Conservation (phyloP, 2,888 invertebrate genomes). For the Scaeva pyrastri region DNA sequence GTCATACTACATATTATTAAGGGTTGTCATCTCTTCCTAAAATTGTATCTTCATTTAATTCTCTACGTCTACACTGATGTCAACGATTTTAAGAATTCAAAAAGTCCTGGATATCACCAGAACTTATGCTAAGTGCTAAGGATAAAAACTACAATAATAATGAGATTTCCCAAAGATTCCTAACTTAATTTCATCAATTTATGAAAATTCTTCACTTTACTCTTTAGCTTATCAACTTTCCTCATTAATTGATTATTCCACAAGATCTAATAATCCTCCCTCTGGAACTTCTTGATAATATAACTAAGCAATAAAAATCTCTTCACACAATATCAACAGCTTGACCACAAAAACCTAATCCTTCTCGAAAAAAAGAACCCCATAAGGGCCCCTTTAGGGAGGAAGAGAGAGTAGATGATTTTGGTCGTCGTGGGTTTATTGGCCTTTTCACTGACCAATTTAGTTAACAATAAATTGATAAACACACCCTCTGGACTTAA, state of each 20-base stretch:
- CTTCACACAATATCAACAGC: conserved; percentile 30
- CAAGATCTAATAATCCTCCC: conserved; percentile 2
- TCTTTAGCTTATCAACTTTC: background rate
- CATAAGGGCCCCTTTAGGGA: background rate
- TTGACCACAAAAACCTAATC: background rate
- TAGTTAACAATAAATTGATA: conserved; percentile 32
- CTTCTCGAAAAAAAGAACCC: background rate
- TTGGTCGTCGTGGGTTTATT: conserved; percentile 2
- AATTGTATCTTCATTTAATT: no score
- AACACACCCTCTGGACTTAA: conserved; percentile 24
- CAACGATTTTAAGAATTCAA: no score
- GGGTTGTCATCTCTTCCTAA: no score
- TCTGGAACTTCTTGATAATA: background rate
- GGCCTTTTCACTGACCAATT: conserved; percentile 29
- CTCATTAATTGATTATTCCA: conserved; percentile 9
- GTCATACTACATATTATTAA: no score
- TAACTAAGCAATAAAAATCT: background rate
- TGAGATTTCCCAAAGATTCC: no score
- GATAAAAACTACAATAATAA: no score
- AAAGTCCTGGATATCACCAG: no score
- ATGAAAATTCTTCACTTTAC: background rate
- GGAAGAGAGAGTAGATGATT: no score
- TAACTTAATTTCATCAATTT: no score
- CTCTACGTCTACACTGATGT: no score
- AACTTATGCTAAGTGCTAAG: no score